Base-by-base conservation (phyloP, 2,797 vertebrate species). In the Leptoclinus maculatus region DNA sequence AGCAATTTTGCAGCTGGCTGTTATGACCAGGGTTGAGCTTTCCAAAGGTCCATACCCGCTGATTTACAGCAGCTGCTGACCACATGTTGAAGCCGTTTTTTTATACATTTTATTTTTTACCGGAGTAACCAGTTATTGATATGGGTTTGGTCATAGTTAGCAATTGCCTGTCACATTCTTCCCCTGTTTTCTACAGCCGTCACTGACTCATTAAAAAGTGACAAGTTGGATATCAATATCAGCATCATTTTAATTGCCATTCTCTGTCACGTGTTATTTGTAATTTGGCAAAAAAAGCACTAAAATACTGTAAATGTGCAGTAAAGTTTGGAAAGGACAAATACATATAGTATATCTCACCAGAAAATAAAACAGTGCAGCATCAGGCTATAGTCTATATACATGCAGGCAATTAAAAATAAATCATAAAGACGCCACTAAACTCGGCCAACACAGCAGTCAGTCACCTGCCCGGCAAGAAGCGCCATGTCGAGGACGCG, bases 381-480 rank as follows among this genome's bases (percentile, higher is more conserved):
- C 4, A 32, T 17, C 23, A 59, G 16, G 47, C 13, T 56, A 25
- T 8, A 27, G 25, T 25, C 3, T 56, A 54, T 2, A 38, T 5
- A 49, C 2, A 45, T 5, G 47, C 5, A 19, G 19, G 7, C n/a
- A 25, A 23, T 43, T n/a, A 1, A 19, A 32, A 4, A 43, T 29
- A 7, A 17, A 58, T 49, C 19, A 56, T 23, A 11, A 36, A 23
- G 39, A 51, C 11, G 43, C 19, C 41, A 60, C 6, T n/a, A 34
- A 49, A 36, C 57, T 57, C 11, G 2, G 5, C 45, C 54, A 39
- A 74, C 76, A 17, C 67, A 72, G 63, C 80, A 47, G 71, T 64
- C 79, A 47, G 71, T 67, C 85, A 86, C 85, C 87, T 91, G 80
- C 49, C 53, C 80, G 49, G 49, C 79, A 51, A 34, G 13, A 51